Percentiles rank a stretch among this genome's conserved stretches.
These are phyloP conservation scores for Notospermus geniculatus DNA, from an alignment of 1,140 invertebrate genomes.

Conservation along the genomic window DNA sequence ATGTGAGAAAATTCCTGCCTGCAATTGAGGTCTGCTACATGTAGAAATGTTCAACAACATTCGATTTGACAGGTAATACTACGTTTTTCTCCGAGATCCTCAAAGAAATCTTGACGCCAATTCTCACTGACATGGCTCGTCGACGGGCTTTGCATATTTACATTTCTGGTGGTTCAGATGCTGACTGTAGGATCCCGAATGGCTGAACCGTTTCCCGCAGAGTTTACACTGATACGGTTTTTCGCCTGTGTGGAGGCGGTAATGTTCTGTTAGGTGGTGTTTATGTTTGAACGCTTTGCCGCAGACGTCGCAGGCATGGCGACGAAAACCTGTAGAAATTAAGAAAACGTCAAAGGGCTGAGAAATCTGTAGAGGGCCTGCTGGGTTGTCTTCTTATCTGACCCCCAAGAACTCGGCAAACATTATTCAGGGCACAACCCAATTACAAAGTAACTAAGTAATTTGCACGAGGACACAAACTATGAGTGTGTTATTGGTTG, in stretches of 20 bases:
- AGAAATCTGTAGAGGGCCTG: not conserved
- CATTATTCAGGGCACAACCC: not conserved
- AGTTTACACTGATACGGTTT: conserved; percentile 98
- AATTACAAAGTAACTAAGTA: too few relatives aligned
- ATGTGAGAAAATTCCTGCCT: too few relatives aligned
- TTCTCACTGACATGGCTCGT: too few relatives aligned
- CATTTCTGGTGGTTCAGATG: conserved; percentile 90
- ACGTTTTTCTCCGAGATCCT: too few relatives aligned
- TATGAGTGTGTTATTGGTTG: too few relatives aligned
- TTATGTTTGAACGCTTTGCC: conserved; percentile 99
- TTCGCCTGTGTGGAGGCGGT: conserved; percentile 96
- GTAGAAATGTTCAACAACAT: too few relatives aligned
- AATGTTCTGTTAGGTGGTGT: conserved; percentile 98
- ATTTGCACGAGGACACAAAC: too few relatives aligned
- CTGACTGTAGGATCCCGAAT: conserved; percentile 97
- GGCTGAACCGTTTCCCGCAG: conserved; percentile 97
- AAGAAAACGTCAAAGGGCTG: not conserved
- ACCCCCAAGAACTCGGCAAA: not conserved
- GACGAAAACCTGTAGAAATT: not conserved
- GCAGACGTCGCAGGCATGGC: conserved; percentile 86
- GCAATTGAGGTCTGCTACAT: too few relatives aligned
- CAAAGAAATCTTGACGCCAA: too few relatives aligned
- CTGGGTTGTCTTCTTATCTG: not conserved
- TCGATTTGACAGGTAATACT: too few relatives aligned
- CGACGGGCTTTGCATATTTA: too few relatives aligned